Evolutionary conservation across 1,140 invertebrate genomes (phyloP).

Genomic region (Notospermus geniculatus): DNA sequence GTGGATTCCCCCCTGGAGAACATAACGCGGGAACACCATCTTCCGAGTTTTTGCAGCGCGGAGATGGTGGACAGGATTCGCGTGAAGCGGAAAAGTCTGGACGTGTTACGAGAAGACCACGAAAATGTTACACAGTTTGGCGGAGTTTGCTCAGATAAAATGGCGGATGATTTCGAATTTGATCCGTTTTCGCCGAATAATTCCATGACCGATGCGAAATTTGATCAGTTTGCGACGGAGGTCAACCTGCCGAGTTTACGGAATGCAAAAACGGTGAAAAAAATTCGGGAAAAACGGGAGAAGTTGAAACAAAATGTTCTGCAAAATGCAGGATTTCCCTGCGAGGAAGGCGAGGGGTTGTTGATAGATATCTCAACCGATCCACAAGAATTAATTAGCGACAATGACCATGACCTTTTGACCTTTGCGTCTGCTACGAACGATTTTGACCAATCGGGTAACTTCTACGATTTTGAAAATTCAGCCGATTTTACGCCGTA

Average conservation of each 20-base stretch:
- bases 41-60: slow-evolving; percentile 50
- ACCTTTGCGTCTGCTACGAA: background rate
- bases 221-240: slow-evolving; percentile 12
- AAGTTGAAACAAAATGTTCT: slow-evolving; percentile 21
- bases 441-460: background rate
- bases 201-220: no score
- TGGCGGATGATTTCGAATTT: no score
- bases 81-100: slow-evolving; percentile 4
- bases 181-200: no score
- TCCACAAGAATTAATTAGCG: background rate
- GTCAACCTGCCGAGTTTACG: slow-evolving; percentile 29
- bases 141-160: no score
- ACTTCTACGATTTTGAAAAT: background rate
- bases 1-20: slow-evolving; percentile 31
- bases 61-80: slow-evolving; percentile 49
- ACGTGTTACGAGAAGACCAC: slow-evolving; percentile 2
- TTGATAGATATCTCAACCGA: background rate
- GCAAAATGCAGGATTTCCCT: no score
- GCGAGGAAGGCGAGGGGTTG: background rate
- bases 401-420: background rate
- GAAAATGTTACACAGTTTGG: no score
- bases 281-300: slow-evolving; percentile 31
- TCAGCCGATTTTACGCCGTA: slow-evolving; percentile 27
- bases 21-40: slow-evolving; percentile 26
- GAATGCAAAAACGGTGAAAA: slow-evolving; percentile 31